Evolutionary conservation across 2,113 vertebrate genomes (phyloP).

Genomic region (Sinocyclocheilus maitianheensis): DNA sequence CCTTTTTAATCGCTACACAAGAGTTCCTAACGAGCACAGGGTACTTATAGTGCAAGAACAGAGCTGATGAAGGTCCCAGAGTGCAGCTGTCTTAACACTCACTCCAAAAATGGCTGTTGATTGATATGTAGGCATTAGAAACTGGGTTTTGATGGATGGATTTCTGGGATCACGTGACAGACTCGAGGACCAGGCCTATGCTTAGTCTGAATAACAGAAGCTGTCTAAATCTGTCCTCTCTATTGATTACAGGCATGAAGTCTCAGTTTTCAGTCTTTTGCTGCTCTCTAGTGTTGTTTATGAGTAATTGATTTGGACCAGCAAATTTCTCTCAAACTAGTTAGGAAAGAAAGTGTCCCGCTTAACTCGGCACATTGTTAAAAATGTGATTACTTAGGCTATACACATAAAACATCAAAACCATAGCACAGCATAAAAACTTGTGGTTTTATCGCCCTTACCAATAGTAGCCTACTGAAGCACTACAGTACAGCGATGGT

Average conservation of each 20-base stretch:
- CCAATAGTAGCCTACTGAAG: background rate
- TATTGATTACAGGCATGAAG: background rate
- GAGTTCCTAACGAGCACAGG: background rate
- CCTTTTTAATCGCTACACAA: background rate
- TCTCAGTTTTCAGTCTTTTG: background rate
- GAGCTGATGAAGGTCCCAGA: slow-evolving; percentile 7
- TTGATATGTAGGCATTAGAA: background rate
- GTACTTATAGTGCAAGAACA: background rate
- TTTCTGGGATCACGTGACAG: background rate
- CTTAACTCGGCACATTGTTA: background rate
- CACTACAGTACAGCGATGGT: background rate
- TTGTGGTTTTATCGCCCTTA: background rate
- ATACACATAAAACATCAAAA: background rate
- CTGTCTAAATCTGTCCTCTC: background rate
- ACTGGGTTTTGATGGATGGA: background rate
- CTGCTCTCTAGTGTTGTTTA: slow-evolving; percentile 4
- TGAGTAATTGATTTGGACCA: background rate
- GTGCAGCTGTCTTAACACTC: background rate
- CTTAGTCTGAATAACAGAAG: background rate
- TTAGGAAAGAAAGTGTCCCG: background rate
- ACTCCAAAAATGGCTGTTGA: background rate
- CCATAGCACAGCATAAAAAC: background rate
- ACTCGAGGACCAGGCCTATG: background rate
- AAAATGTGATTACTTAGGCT: background rate
- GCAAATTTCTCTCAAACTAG: background rate